Conservation (phyloP, 2,113 vertebrate genomes). For the Phylloscopus trochiloides region DNA sequence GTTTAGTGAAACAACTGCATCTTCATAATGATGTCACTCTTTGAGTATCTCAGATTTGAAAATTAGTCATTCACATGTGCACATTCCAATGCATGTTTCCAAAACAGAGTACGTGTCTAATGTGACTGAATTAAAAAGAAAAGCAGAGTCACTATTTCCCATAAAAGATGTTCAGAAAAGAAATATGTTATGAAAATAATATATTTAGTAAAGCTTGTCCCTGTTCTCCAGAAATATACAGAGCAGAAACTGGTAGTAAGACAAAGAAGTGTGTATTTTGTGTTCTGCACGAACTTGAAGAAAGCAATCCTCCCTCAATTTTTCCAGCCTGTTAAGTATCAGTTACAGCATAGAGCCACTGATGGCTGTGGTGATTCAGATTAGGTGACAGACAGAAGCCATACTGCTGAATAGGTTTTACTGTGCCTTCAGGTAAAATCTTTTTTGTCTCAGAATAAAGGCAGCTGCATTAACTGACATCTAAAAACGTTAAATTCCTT, state of each 20-base stretch:
- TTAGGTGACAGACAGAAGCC: neutral
- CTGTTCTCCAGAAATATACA: neutral
- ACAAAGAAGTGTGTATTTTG: neutral
- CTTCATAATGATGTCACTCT: neutral
- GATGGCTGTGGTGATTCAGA: neutral
- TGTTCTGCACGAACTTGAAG: neutral
- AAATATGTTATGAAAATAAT: neutral
- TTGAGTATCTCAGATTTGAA: neutral
- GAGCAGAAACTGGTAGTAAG: neutral
- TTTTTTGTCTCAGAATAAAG: neutral
- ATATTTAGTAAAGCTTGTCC: neutral
- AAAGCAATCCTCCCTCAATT: neutral
- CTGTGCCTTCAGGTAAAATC: conserved; percentile 21
- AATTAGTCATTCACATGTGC: neutral
- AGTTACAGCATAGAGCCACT: neutral
- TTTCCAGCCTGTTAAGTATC: conserved; percentile 32
- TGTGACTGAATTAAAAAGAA: neutral
- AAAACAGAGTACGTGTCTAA: neutral
- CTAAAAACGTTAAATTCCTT: neutral
- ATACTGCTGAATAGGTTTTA: neutral
- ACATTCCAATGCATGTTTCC: neutral
- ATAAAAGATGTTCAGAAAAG: neutral
- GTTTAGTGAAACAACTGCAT: neutral
- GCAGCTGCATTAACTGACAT: neutral
- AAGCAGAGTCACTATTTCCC: neutral